Evolutionary conservation across 2,888 invertebrate genomes (phyloP).

Genomic region (Spodoptera littoralis): DNA sequence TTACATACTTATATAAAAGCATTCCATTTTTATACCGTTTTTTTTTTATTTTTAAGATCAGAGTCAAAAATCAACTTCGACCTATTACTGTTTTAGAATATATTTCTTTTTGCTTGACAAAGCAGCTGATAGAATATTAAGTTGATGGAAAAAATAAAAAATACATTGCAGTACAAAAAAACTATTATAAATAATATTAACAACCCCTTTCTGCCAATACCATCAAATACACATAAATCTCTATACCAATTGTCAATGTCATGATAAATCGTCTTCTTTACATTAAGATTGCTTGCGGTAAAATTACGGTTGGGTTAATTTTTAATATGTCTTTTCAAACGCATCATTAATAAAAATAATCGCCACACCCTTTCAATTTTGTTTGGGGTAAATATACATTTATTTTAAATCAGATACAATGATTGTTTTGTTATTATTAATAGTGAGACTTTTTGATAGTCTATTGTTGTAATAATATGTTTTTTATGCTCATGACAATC

Average conservation of each 20-base stretch:
- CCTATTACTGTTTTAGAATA: no score
- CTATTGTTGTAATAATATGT: no score
- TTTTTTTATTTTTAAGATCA: no score
- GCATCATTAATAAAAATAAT: slow-evolving; percentile 62
- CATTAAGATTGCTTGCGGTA: slow-evolving; percentile 78
- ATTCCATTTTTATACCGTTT: no score
- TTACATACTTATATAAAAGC: no score
- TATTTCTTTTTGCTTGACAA: not conserved
- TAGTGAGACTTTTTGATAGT: not conserved
- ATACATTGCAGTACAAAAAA: slow-evolving; percentile 1
- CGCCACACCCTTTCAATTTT: slow-evolving; percentile 74
- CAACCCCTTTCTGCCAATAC: slow-evolving; percentile 52
- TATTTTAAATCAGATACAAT: slow-evolving; percentile 15
- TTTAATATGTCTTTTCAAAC: slow-evolving; percentile 59
- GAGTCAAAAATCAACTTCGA: no score
- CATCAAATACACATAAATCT: slow-evolving; percentile 49
- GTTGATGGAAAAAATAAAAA: no score
- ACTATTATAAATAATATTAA: slow-evolving; percentile 12
- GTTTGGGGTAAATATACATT: slow-evolving; percentile 51
- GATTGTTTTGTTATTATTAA: slow-evolving; percentile 33
- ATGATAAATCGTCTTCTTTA: slow-evolving; percentile 76
- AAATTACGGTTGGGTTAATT: slow-evolving; percentile 73
- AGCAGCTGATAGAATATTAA: slow-evolving; percentile 13
- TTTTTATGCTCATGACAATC: no score
- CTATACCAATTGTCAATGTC: slow-evolving; percentile 64